Base-by-base conservation (phyloP, 2,113 vertebrate genomes). In the Ptilonorhynchus violaceus region DNA sequence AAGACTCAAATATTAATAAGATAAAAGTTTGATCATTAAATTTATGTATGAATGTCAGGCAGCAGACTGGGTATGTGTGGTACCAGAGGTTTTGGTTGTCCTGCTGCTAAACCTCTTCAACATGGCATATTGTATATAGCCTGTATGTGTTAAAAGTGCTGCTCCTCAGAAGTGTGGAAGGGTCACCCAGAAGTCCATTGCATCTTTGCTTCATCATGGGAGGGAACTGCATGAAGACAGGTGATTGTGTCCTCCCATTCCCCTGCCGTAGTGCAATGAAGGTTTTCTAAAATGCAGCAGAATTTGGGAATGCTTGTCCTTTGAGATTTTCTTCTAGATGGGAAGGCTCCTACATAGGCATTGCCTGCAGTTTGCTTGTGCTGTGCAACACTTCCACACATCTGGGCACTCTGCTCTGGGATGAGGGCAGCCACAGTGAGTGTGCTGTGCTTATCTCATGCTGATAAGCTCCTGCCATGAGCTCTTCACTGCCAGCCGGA, bases 241-340 rank as follows among this genome's bases (percentile, higher is more conserved):
- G 13, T 33, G 41, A 10, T 21, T 66, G 14, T 5, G 4, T 72
- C 35, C 22, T 62, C 1, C 0, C 0, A 0, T 53, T 84, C 49
- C 37, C 10, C 42, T 41, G 46, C 28, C 15, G 35, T 19, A 6
- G 52, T 31, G 49, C 35, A 30, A 1, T 20, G 19, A 56, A 42
- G 15, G 22, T 22, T 79, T 68, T 76, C 41, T 42, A 12, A 20
- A 88, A 50, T 2, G 19, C 64, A 42, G 27, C 10, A 28, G 39
- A 13, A 59, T 66, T 70, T 89, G 33, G 30, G 30, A 55, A 58
- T 55, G 19, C 39, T 41, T 39, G 15, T 78, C 16, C 24, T 70
- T 35, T 37, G 72, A 23, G 24, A 66, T 76, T 15, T 19, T 30
- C 33, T 55, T 88, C 25, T 77, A 17, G 41, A 11, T 1, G 3